Base-by-base conservation (phyloP, 2,888 invertebrate genomes). In the Hirtodrosophila confusa region DNA sequence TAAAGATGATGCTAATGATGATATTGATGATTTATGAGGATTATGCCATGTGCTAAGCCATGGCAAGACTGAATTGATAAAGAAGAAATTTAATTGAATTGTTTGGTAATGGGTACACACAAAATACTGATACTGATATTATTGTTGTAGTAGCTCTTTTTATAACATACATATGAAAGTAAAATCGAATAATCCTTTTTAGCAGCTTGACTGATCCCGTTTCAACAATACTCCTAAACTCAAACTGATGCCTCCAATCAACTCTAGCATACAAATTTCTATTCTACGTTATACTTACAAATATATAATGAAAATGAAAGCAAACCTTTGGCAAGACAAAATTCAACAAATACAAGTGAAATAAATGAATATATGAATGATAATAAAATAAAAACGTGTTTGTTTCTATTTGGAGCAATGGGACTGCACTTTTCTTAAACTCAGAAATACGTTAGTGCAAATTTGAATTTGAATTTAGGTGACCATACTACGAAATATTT, bases 141-240 rank as follows among this genome's bases (percentile, higher is more conserved):
- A 86, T 78, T 82, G 86, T 86, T 88, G 86, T 84, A 80, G 84
- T 86, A 83, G 80, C 44, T 74, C 80, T 69, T 84, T 83, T 87
- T 72, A 75, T 86, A 86, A 68, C 50, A 69, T 50, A 69, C 37
- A 54, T 50, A 70, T 50, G 62, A 66, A 56, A 53, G 67, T 57
- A 35, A 48, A 68, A 54, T 61, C 43, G 33, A 55, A 55, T 29
- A 37, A 36, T 37, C 69, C 57, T 72, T 69, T 75, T 75, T 72
- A 71, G 64, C 69, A 63, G 86, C 85, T 87, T 87, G 72, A 74
- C 62, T 65, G 79, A 78, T 49, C 63, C 56, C 44, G 48, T 64
- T 68, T 69, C 66, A 68, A 64, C 51, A 53, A 45, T 48, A 44
- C 27, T 56, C 51, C 44, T 64, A 51, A 60, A 62, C 47, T 39